These are phyloP conservation scores for Sepiola atlantica DNA, from an alignment of 2,888 invertebrate genomes.

Conservation along the genomic window DNA sequence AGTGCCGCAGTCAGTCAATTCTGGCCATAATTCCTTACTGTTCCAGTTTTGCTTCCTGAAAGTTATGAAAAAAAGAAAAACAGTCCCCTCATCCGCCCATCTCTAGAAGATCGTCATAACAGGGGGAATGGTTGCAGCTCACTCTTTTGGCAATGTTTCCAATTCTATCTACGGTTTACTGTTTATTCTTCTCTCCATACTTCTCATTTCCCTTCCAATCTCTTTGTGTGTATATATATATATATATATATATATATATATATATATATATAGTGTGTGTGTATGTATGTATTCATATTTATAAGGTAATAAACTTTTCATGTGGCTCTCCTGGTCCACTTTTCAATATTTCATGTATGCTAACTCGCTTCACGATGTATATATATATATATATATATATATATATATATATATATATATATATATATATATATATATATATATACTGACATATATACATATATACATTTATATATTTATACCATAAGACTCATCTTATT, in stretches of 20 bases:
- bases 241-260: neutral
- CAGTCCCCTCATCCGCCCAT: too few species aligned
- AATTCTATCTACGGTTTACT: neutral
- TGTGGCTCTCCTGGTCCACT: neutral
- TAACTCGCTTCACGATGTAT: neutral
- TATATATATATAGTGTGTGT: neutral
- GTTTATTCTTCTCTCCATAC: neutral
- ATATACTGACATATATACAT: neutral
- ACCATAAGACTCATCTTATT: too few species aligned
- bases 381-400: neutral
- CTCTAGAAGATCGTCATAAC: neutral
- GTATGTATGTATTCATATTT: neutral
- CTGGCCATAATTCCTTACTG: neutral
- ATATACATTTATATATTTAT: neutral
- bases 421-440: neutral
- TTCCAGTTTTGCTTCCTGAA: slow-evolving; percentile 18
- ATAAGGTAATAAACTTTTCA: neutral
- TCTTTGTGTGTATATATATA: neutral
- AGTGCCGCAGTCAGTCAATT: neutral
- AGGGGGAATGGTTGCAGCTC: neutral
- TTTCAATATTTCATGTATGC: neutral
- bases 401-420: neutral
- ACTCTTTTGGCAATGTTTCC: neutral
- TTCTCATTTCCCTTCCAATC: neutral
- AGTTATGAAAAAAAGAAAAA: neutral